Evolutionary conservation across 2,113 vertebrate genomes (phyloP).

Genomic region (Gopherus flavomarginatus): DNA sequence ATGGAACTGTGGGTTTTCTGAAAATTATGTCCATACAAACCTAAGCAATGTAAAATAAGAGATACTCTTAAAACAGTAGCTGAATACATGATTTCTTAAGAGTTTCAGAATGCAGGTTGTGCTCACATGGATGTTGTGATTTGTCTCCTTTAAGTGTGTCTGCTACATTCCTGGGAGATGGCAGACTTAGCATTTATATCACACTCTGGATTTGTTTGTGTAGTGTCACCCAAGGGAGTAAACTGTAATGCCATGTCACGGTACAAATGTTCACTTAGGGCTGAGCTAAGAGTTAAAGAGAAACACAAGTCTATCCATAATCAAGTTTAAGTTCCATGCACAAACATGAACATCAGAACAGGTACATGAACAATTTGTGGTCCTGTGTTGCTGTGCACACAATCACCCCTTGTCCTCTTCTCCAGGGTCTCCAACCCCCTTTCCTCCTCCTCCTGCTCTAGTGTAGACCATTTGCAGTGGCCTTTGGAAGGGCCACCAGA

Average conservation of each 20-base stretch:
- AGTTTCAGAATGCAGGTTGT: background rate
- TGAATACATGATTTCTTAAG: accelerated
- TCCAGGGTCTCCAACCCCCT: background rate
- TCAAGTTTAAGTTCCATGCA: background rate
- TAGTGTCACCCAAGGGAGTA: background rate
- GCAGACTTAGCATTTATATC: background rate
- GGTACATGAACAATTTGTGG: background rate
- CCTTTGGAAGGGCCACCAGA: background rate
- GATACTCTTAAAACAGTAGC: background rate
- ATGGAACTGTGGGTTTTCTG: background rate
- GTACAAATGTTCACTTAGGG: background rate
- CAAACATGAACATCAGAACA: background rate
- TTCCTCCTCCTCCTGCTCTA: background rate
- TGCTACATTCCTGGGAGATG: background rate
- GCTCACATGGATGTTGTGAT: accelerated
- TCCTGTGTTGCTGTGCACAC: background rate
- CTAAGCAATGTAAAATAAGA: background rate
- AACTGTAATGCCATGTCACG: background rate
- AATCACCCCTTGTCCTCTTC: background rate
- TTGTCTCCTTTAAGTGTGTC: background rate
- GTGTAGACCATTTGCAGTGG: background rate
- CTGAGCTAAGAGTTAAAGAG: background rate
- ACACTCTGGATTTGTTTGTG: background rate
- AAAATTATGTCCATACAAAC: background rate
- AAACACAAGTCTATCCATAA: background rate